Percentiles rank a stretch among this genome's conserved stretches.
phyloP scores from a whole-genome alignment of 2,888 invertebrate species.

The Drosophila suboccidentalis region DNA sequence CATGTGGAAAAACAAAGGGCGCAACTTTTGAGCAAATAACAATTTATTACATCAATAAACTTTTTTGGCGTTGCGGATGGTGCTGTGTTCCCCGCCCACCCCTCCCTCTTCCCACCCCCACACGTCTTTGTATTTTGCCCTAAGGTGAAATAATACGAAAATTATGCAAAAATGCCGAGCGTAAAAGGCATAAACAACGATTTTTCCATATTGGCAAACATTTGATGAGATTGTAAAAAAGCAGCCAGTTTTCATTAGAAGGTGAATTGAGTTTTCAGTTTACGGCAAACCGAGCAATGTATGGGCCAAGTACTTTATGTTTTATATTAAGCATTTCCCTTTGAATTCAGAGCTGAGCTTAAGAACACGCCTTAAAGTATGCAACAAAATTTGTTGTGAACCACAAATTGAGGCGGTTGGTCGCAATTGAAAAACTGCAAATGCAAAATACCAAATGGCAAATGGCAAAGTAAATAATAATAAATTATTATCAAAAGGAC shows the following conservation, averaged over 20 bases:
- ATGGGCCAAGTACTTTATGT: constrained; percentile 36
- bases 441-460: constrained; percentile 22
- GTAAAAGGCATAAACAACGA: constrained; percentile 59
- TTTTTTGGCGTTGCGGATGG: constrained; percentile 44
- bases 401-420: constrained; percentile 27
- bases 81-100: background rate
- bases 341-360: constrained; percentile 16
- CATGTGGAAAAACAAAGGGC: constrained; percentile 74
- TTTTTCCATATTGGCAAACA: constrained; percentile 40
- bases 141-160: constrained; percentile 79
- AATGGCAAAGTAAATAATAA: constrained; percentile 53
- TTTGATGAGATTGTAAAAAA: constrained; percentile 72
- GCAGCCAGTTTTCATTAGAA: constrained; percentile 63
- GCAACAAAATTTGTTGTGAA: constrained; percentile 31
- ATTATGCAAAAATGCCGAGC: constrained; percentile 69
- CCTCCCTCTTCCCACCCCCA: background rate
- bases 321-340: constrained; percentile 33
- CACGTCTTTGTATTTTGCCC: constrained; percentile 49
- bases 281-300: constrained; percentile 33
- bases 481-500: constrained; percentile 72
- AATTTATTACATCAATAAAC: constrained; percentile 78
- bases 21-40: constrained; percentile 70
- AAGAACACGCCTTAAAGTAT: constrained; percentile 44
- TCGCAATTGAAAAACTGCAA: constrained; percentile 50
- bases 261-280: constrained; percentile 64